Percentiles rank a stretch among this genome's conserved stretches.
phyloP scores from a whole-genome alignment of 2,888 invertebrate species.

The Arrhopalites spinosus region DNA sequence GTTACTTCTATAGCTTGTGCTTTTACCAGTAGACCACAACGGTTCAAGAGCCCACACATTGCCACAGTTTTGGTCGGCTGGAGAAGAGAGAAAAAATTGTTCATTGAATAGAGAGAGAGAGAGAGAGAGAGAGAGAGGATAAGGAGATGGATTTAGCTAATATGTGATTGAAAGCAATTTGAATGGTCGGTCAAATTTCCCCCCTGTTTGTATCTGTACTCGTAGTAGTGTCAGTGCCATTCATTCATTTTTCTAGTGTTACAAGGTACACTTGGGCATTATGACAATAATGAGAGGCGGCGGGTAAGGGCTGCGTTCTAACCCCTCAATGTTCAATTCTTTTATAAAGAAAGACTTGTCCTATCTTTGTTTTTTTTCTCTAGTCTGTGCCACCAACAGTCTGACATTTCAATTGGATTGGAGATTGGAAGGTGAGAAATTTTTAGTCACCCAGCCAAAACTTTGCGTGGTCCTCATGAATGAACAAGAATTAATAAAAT shows the following conservation, averaged over 20 bases:
- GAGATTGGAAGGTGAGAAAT: background rate
- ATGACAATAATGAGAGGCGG: too few species aligned
- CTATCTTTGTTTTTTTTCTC: too few species aligned
- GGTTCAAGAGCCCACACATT: conserved; percentile 23
- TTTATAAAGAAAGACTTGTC: too few species aligned
- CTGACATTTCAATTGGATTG: too few species aligned
- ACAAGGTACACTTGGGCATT: background rate
- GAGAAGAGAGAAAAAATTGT: background rate
- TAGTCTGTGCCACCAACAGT: too few species aligned
- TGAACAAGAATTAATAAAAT: conserved; percentile 40
- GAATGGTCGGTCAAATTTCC: conserved; percentile 22
- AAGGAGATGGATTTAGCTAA: conserved; percentile 9
- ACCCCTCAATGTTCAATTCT: too few species aligned
- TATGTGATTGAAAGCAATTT: conserved; percentile 16
- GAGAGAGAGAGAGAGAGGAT: background rate
- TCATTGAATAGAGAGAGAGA: background rate
- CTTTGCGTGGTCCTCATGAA: conserved; percentile 33
- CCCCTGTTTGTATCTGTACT: too few species aligned
- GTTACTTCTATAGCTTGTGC: too few species aligned
- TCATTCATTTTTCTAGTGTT: background rate
- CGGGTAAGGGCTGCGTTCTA: too few species aligned
- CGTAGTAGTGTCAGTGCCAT: background rate
- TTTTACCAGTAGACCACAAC: background rate
- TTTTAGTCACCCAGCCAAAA: background rate
- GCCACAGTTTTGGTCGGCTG: background rate